Conservation (phyloP, 2,888 invertebrate species). For the Pristionchus japonicus region DNA sequence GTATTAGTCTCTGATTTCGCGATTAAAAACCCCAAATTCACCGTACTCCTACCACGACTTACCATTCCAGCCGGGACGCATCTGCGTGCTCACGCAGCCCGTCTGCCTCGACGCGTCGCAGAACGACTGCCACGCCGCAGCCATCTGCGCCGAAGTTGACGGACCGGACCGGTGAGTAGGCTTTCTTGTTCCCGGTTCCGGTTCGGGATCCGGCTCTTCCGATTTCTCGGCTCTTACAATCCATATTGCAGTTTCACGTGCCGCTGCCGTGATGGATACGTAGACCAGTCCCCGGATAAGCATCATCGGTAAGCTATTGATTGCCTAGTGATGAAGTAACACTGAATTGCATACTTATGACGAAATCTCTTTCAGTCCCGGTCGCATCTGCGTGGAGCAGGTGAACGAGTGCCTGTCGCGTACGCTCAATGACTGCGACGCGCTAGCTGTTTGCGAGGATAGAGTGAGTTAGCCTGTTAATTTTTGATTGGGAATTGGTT, state of each 20-base stretch:
- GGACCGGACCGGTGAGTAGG: conserved; percentile 84
- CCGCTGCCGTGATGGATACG: conserved; percentile 87
- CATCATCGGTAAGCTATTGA: not conserved
- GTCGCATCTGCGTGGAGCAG: conserved; percentile 70
- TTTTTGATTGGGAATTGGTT: not conserved
- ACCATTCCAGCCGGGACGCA: conserved; percentile 50
- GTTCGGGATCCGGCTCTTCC: not conserved
- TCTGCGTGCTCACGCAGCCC: conserved; percentile 70
- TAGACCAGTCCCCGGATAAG: conserved; percentile 78
- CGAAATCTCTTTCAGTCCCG: conserved; percentile 57
- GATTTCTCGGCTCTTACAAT: too few relatives aligned
- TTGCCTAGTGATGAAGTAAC: not conserved
- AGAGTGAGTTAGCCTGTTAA: conserved; percentile 35
- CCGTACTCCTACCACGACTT: too few relatives aligned
- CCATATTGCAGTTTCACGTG: conserved; percentile 83
- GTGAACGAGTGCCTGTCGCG: conserved; percentile 74
- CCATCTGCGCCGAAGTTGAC: conserved; percentile 70
- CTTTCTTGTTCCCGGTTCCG: not conserved
- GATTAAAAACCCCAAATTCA: too few relatives aligned
- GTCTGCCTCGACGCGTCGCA: conserved; percentile 71
- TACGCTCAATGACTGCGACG: conserved; percentile 73
- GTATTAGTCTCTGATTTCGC: too few relatives aligned
- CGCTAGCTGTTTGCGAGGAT: conserved; percentile 73
- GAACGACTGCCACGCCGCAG: conserved; percentile 74
- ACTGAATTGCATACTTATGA: not conserved